phyloP scores from a whole-genome alignment of 2,113 vertebrate species.

The Philantomba maxwellii region DNA sequence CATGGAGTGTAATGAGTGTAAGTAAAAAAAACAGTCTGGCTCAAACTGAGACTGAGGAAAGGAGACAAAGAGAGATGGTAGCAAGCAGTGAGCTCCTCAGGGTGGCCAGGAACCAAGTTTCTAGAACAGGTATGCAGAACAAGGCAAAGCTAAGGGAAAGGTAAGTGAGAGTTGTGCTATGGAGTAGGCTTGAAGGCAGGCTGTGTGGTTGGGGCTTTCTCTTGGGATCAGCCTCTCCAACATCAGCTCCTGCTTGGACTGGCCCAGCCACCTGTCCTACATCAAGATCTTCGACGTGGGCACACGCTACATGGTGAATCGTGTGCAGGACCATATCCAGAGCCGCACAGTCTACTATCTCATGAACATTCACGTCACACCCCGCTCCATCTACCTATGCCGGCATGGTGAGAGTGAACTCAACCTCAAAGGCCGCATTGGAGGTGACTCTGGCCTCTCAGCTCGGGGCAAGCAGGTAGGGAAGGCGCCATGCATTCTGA shows the following conservation, averaged over 20 bases:
- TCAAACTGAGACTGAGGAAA: constrained; percentile 37
- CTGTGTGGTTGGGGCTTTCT: constrained; percentile 34
- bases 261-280: constrained; percentile 86
- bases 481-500: not conserved
- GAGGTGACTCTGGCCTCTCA: constrained; percentile 86
- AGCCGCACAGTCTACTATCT: constrained; percentile 93
- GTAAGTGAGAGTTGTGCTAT: not conserved
- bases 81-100: not conserved
- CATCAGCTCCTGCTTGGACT: not conserved
- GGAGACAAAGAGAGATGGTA: not conserved
- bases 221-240: constrained; percentile 35
- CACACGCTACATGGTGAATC: constrained; percentile 88
- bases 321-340: constrained; percentile 92
- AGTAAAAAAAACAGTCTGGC: not conserved
- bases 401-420: constrained; percentile 93
- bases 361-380: constrained; percentile 95
- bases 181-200: not conserved
- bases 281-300: constrained; percentile 96
- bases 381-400: constrained; percentile 90
- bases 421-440: constrained; percentile 87
- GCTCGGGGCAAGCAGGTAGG: constrained; percentile 80
- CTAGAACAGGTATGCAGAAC: not conserved
- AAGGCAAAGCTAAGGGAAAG: not conserved
- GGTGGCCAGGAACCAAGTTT: not conserved
- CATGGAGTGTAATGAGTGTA: not conserved